Base-by-base conservation (phyloP, 2,113 vertebrate genomes). In the Elanoides forficatus region DNA sequence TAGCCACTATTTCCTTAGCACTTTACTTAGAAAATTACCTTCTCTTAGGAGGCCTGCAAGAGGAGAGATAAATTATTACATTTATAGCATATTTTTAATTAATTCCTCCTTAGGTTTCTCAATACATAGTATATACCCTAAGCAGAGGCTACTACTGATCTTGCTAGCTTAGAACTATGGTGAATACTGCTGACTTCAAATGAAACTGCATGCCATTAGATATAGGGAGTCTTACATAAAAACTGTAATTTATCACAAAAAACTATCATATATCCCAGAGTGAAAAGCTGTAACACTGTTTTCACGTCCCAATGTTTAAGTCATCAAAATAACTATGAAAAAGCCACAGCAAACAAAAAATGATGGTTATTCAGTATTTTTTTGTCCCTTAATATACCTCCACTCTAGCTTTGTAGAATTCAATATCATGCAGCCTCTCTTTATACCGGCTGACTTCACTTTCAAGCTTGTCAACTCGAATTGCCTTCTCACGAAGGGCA, bases 381-480 rank as follows among this genome's bases (percentile, higher is more conserved):
- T 79, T 47, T 58, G 63, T n/a, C 13, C 11, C 3, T 62, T 32
- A 47, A 68, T 74, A 76, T 98, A 99, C 99, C 99, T 99, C 99
- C 55, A 99, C 98, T 97, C 99, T 98, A 97, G 99, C 99, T 94
- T 99, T 99, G 97, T 99, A 99, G 97, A 99, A 99, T 97, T 99
- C 99, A 7, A 99, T 99, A 97, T 99, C 99, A 14, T 99, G 99
- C 23, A 99, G 98, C 58, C 98, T 98, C 96, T 99, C 99, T 94
- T 99, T 99, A 88, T 99, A 99, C 59, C 99, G 98, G 68, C 96
- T 96, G 97, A 99, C 98, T 97, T 99, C 99, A 36, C 99, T 99
- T 98, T 99, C 99, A 97, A 99, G 98, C 93, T 99, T 99, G 98
- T 99, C 99, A 10, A 99, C 99, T 6, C 99, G 98, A 85, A 99